Percentiles rank a stretch among this genome's conserved stretches.
Evolutionary conservation across 1,140 invertebrate genomes (phyloP).

Genomic region (Papilio polytes): DNA sequence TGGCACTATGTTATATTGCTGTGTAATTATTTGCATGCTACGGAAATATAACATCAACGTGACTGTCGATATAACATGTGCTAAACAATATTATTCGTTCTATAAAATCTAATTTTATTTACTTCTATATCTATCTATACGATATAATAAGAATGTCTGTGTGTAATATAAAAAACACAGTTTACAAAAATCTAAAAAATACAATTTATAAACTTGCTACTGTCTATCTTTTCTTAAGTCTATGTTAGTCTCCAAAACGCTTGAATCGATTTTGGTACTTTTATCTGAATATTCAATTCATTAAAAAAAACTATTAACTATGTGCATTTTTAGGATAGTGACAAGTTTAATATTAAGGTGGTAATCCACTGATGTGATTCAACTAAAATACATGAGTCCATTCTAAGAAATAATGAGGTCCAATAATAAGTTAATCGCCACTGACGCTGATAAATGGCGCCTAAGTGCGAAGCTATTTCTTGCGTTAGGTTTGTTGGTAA

Average conservation of each 20-base stretch:
- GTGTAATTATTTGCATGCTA: slow-evolving; percentile 39
- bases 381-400: slow-evolving; percentile 25
- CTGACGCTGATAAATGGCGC: slow-evolving; percentile 38
- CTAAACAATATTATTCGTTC: not conserved
- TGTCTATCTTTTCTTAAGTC: too few relatives aligned
- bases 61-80: not conserved
- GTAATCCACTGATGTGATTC: slow-evolving; percentile 1
- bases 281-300: not conserved
- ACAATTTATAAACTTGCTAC: too few relatives aligned
- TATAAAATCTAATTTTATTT: not conserved
- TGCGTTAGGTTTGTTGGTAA: slow-evolving; percentile 29
- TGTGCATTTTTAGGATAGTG: not conserved
- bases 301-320: not conserved
- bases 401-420: slow-evolving; percentile 33
- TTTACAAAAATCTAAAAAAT: too few relatives aligned
- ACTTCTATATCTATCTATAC: not conserved
- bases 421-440: slow-evolving; percentile 36
- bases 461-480: slow-evolving; percentile 35
- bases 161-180: too few relatives aligned
- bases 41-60: slow-evolving; percentile 32
- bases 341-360: not conserved
- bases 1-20: slow-evolving; percentile 30
- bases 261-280: too few relatives aligned
- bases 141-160: too few relatives aligned
- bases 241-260: too few relatives aligned